Conservation (phyloP, 2,113 vertebrate genomes). For the Tilapia sparmanii region DNA sequence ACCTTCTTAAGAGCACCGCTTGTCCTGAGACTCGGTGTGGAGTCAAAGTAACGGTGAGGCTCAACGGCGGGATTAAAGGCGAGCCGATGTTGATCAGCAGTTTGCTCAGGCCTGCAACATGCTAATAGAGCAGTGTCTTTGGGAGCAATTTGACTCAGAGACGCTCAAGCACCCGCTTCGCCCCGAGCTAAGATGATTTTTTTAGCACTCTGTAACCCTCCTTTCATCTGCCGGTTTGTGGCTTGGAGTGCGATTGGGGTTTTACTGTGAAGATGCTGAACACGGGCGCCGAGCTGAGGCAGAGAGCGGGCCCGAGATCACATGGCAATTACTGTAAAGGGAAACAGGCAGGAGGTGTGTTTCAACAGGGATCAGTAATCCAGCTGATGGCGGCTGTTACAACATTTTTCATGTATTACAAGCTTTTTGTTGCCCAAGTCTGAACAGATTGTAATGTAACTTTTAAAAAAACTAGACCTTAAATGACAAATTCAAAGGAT, state of each 20-base stretch:
- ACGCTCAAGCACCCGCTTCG: neutral
- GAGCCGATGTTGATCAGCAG: neutral
- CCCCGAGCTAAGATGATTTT: neutral
- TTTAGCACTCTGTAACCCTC: neutral
- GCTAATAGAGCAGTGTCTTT: neutral
- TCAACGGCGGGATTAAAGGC: neutral
- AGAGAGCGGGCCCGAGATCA: neutral
- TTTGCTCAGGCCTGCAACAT: neutral
- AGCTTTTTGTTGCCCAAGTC: neutral
- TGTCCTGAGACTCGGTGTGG: constrained; percentile 8
- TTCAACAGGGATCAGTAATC: neutral
- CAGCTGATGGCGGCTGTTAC: neutral
- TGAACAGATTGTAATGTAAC: neutral
- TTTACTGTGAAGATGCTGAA: neutral
- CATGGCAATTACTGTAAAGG: neutral
- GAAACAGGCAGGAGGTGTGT: neutral
- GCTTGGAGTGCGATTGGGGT: neutral
- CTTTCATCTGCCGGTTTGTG: constrained; percentile 21
- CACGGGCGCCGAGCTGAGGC: neutral
- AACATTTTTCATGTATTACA: neutral
- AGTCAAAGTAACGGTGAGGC: neutral
- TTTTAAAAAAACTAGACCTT: neutral
- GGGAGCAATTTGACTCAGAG: constrained; percentile 5
- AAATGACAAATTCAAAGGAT: neutral
- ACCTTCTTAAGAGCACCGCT: neutral